Base-by-base conservation (phyloP, 37 sponge, comb jelly and placozoan species). In the Chondrosia reniformis region DNA sequence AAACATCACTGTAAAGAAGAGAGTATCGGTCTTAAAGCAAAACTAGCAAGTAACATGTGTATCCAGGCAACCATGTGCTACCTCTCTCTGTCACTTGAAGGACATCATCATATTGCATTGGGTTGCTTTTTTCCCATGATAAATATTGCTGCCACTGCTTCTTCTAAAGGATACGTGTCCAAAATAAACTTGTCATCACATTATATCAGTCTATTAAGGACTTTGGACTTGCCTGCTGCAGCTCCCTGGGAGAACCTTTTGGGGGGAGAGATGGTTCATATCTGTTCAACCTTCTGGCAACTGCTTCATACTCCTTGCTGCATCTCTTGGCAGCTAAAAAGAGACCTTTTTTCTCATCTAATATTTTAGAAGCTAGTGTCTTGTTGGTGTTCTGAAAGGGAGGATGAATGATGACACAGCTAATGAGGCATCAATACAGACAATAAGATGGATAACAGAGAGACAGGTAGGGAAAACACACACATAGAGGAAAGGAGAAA, bases 41-140 rank as follows among this genome's bases (percentile, higher is more conserved):
- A 45, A 55, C 46, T 10, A 7, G n/a, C 31, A 32, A 25, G 46
- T 8, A 82, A 12, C 59, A 72, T n/a, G 37, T 3, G 25, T 52
- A 38, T 21, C 25, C 64, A 79, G 3, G 10, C 19, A 24, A 19
- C 12, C 52, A 19, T 55, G n/a, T 12, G 27, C 34, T 22, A 93
- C 96, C 98, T 87, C 95, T 67, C 86, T 94, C 94, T 55, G 86
- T 84, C 7, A 97, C 54, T 31, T 78, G 37, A 15, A 65, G 34
- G 32, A 77, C 69, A 45, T 94, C 92, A 46, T 91, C 92, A n/a
- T 87, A 86, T 32, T 86, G 81, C 44, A 89, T 85, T 30, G 95
- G 95, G 45, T 97, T 97, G 43, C 83, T 86, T 67, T 92, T 94
- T 83, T 97, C 98, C 98, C 98, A 97, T 5, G 57, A 74, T 30